Evolutionary conservation across 2,888 invertebrate species (phyloP).

Genomic region (Ganaspis brasiliensis): DNA sequence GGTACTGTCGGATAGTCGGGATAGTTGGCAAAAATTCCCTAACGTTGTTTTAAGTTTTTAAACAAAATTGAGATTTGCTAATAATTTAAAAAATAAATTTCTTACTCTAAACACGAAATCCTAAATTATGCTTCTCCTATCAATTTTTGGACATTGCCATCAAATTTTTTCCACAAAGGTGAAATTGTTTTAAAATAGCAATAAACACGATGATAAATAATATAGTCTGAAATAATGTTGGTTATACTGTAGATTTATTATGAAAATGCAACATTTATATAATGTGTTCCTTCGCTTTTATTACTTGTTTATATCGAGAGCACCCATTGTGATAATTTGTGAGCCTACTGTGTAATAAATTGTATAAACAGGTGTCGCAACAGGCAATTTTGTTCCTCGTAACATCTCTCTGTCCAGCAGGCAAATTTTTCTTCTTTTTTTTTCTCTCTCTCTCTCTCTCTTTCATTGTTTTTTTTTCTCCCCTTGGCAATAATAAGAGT

Average conservation of each 20-base stretch:
- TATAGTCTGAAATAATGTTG: not conserved
- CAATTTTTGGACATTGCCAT: too few species aligned
- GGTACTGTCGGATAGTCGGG: too few species aligned
- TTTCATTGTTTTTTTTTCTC: not conserved
- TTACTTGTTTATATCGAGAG: slow-evolving; percentile 10
- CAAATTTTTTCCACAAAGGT: too few species aligned
- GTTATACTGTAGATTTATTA: slow-evolving; percentile 8
- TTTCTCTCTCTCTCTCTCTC: not conserved
- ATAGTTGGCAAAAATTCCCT: too few species aligned
- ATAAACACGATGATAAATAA: not conserved
- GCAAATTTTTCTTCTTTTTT: not conserved
- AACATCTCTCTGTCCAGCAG: not conserved
- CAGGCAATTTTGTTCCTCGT: slow-evolving; percentile 29
- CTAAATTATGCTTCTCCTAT: too few species aligned
- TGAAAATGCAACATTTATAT: not conserved
- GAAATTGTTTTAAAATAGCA: too few species aligned
- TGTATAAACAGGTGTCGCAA: slow-evolving; percentile 40
- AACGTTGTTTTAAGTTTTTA: too few species aligned
- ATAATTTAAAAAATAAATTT: too few species aligned
- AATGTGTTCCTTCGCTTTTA: not conserved
- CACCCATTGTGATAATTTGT: slow-evolving; percentile 30
- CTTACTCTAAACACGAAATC: too few species aligned
- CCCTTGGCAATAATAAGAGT: not conserved
- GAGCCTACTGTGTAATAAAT: slow-evolving; percentile 25
- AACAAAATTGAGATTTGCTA: too few species aligned